These are phyloP conservation scores for Diplazon laetatorius DNA, from an alignment of 2,888 invertebrate species.

Conservation along the genomic window DNA sequence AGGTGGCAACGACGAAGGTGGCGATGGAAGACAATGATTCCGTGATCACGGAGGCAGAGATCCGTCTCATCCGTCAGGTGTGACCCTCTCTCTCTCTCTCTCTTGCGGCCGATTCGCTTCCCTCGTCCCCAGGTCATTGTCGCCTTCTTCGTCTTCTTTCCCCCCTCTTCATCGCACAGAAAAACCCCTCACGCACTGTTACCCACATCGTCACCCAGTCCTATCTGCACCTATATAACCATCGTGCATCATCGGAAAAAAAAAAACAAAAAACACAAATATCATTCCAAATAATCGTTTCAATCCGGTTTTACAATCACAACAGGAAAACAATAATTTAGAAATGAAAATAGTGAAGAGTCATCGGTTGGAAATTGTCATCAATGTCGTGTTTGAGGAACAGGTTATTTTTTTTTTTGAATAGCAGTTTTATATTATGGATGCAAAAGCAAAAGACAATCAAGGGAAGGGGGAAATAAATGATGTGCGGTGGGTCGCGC, in stretches of 20 bases:
- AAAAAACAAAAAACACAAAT: too few species aligned
- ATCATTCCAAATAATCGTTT: conserved; percentile 25
- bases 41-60: conserved; percentile 68
- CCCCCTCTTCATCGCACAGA: conserved; percentile 16
- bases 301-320: conserved; percentile 22
- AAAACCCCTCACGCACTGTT: conserved; percentile 36
- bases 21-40: conserved; percentile 61
- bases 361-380: too few species aligned
- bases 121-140: conserved; percentile 57
- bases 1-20: conserved; percentile 40
- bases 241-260: neutral
- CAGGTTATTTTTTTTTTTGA: too few species aligned
- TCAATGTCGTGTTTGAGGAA: too few species aligned
- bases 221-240: neutral
- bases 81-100: conserved; percentile 72
- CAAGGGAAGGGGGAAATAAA: conserved; percentile 17
- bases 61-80: conserved; percentile 75
- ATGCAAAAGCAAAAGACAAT: too few species aligned
- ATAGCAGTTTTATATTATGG: too few species aligned
- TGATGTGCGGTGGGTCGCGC: conserved; percentile 53
- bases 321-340: conserved; percentile 8
- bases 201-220: neutral
- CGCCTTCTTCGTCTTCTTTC: conserved; percentile 44
- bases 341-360: conserved; percentile 20
- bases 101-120: conserved; percentile 57